Evolutionary conservation across 2,797 vertebrate genomes (phyloP).

Genomic region (Melanogrammus aeglefinus): DNA sequence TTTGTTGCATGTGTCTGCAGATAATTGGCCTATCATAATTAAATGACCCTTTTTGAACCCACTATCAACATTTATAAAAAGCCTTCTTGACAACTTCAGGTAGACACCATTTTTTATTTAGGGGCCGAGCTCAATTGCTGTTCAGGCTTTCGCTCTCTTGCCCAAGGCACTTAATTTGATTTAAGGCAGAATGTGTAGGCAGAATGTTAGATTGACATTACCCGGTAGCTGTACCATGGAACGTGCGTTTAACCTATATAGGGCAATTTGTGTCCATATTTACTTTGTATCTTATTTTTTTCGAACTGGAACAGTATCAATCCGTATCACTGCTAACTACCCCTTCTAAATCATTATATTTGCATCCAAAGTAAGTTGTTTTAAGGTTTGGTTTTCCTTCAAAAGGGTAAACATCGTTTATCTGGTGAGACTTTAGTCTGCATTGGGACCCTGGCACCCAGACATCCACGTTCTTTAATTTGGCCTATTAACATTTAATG

Average conservation of each 20-base stretch:
- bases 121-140: neutral
- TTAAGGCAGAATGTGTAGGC: neutral
- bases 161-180: neutral
- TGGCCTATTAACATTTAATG: constrained; percentile 51
- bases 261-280: neutral
- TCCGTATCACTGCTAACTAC: neutral
- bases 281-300: neutral
- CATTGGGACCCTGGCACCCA: constrained; percentile 21
- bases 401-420: neutral
- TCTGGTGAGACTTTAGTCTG: neutral
- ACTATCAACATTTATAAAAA: too few species aligned
- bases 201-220: neutral
- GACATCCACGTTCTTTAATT: constrained; percentile 34
- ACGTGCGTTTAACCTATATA: neutral
- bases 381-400: neutral
- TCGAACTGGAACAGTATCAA: too few species aligned
- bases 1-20: neutral
- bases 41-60: neutral
- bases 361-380: neutral
- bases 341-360: neutral
- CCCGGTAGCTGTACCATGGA: neutral
- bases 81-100: neutral
- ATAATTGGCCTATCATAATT: neutral
- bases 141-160: neutral
- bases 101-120: neutral